Conservation (phyloP, 2,797 vertebrate species). For the Paedocypris micromegethes region DNA sequence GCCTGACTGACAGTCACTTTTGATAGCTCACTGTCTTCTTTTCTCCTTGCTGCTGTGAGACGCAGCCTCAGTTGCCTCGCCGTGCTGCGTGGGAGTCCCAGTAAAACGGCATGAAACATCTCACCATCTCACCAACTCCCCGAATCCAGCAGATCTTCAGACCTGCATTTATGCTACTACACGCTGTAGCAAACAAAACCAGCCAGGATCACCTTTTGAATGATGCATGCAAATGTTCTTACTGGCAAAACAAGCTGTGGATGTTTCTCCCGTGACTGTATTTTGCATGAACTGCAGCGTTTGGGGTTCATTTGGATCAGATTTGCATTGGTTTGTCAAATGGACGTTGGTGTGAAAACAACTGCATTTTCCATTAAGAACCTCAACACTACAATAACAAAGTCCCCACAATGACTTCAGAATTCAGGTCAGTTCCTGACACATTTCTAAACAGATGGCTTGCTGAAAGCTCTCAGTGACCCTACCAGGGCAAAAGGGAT, state of each 20-base stretch:
- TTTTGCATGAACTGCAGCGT: constrained; percentile 38
- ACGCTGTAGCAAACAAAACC: constrained; percentile 6
- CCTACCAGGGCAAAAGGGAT: constrained; percentile 7
- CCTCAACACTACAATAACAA: constrained; percentile 7
- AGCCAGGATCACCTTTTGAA: constrained; percentile 28
- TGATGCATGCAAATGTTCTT: constrained; percentile 39
- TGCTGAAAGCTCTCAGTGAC: constrained; percentile 17
- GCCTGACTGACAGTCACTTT: constrained; percentile 56
- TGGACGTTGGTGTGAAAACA: constrained; percentile 9
- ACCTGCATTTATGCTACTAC: constrained; percentile 5
- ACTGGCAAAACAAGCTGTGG: constrained; percentile 40
- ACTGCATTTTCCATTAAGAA: constrained; percentile 6
- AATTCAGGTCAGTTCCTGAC: constrained; percentile 34
- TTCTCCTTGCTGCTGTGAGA: constrained; percentile 56
- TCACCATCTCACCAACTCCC: constrained; percentile 38
- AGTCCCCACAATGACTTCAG: constrained; percentile 23
- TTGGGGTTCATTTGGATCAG: constrained; percentile 23
- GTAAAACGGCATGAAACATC: constrained; percentile 27
- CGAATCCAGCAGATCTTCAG: constrained; percentile 6
- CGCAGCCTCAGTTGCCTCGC: constrained; percentile 29
- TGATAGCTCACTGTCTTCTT: constrained; percentile 52
- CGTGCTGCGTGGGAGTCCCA: constrained; percentile 36
- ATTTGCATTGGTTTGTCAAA: constrained; percentile 36
- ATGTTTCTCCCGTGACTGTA: constrained; percentile 20
- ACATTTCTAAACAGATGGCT: constrained; percentile 35